Evolutionary conservation across 2,113 vertebrate genomes (phyloP), one percentile per base, ranked within the genome.

Genomic region (Lates calcarifer): DNA sequence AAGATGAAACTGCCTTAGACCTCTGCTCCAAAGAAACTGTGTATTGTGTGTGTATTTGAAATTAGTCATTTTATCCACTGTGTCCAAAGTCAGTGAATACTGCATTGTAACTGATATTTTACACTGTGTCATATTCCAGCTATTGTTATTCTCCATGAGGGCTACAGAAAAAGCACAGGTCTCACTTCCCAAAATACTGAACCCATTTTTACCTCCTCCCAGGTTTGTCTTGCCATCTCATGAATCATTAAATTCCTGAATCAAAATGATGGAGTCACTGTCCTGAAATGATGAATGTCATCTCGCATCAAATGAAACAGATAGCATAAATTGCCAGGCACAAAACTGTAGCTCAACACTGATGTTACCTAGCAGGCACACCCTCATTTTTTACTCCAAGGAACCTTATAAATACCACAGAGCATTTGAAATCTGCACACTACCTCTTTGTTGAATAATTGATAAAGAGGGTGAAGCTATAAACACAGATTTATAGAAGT

Each of bases 371-470:
- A 75, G 74, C 55, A 74, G 77, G 56, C 64, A 85, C 66, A 26
- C 41, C 63, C 64, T 81, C 45, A 69, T 89, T 86, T 90, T 90
- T 84, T 76, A 79, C 78, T 85, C 57, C 0, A 56, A 89, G 72
- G 55, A 76, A 79, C 43, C 61, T 51, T 76, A 86, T 64, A 79
- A 90, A 92, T 73, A 74, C 57, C 81, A 74, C 56, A 39, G 51
- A 62, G 77, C 62, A 76, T 91, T 85, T 85, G 83, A 83, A 89
- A 92, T 87, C 79, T 79, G 81, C 66, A 63, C 80, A 76, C 68
- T 71, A 76, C 77, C 55, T 91, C 81, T 79, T 76, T 89, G 78
- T 80, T 94, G 90, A 93, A 94, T 90, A 86, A 93, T 94, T 87
- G 77, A 93, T 91, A 83, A 82, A 72, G 78, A 53, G 49, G 79